Evolutionary conservation across 2,113 vertebrate species (phyloP).

Genomic region (Dasyurus viverrinus): DNA sequence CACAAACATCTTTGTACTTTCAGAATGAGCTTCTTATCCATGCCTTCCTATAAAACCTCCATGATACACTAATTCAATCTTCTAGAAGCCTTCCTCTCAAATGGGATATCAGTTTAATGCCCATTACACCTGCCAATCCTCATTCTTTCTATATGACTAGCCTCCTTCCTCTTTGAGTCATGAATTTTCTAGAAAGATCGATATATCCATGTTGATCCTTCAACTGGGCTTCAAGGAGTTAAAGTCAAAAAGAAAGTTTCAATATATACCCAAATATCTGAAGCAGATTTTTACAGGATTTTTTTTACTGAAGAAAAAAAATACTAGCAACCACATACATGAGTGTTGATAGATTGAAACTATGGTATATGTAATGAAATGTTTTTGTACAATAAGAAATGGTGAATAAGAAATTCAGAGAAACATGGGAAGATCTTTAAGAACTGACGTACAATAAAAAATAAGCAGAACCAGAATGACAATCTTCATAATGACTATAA

Average conservation of each 20-base stretch:
- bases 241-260: not conserved
- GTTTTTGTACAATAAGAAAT: not conserved
- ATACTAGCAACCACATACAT: not conserved
- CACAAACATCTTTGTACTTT: not conserved
- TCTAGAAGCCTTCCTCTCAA: not conserved
- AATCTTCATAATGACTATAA: not conserved
- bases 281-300: too few species aligned
- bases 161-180: not conserved
- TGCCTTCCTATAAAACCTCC: not conserved
- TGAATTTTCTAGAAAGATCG: not conserved
- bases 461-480: not conserved
- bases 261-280: not conserved
- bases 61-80: not conserved
- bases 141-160: not conserved
- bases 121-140: not conserved
- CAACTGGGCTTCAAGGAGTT: not conserved
- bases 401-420: not conserved
- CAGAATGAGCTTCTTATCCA: not conserved
- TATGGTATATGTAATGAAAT: not conserved
- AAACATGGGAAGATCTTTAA: not conserved
- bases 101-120: not conserved
- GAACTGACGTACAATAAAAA: not conserved
- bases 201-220: not conserved
- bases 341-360: not conserved
- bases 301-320: not conserved